Conservation (phyloP, 2,797 vertebrate species). For the Betta splendens region DNA sequence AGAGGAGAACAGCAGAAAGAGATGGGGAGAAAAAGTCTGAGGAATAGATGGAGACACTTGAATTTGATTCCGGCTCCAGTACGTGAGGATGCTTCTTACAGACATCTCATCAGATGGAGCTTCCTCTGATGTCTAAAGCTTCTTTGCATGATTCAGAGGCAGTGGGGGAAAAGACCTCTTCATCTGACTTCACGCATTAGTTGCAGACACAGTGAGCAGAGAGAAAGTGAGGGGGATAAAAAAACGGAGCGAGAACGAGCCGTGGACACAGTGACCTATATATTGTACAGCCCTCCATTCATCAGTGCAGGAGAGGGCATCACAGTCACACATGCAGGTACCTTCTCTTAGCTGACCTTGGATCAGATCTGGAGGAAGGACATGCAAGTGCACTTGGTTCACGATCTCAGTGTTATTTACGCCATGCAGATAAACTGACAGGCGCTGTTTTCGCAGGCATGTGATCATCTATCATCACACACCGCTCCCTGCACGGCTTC, state of each 20-base stretch:
- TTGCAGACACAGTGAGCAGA: conserved; percentile 41
- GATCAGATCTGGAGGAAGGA: conserved; percentile 31
- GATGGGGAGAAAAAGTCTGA: conserved; percentile 9
- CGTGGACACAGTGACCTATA: conserved; percentile 76
- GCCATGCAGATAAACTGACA: too few species aligned
- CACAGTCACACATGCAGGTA: conserved; percentile 50
- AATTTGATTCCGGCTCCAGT: too few species aligned
- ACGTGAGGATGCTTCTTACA: too few species aligned
- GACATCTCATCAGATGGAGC: not conserved
- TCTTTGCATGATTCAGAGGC: conserved; percentile 70
- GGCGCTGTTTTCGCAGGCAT: too few species aligned
- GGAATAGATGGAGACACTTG: not conserved
- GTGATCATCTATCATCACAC: too few species aligned
- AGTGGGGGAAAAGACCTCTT: conserved; percentile 58
- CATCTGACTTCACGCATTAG: conserved; percentile 71
- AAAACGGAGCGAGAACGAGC: conserved; percentile 32
- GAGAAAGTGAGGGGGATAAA: conserved; percentile 34
- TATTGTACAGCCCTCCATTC: conserved; percentile 45
- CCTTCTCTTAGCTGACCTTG: conserved; percentile 47
- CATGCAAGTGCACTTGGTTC: not conserved
- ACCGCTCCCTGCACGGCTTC: not conserved
- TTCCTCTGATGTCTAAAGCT: conserved; percentile 60
- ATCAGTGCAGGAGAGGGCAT: conserved; percentile 30
- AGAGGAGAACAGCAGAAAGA: conserved; percentile 25
- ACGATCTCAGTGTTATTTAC: too few species aligned